phyloP scores from a whole-genome alignment of 23 tunicate species.

The Phallusia fumigata region DNA sequence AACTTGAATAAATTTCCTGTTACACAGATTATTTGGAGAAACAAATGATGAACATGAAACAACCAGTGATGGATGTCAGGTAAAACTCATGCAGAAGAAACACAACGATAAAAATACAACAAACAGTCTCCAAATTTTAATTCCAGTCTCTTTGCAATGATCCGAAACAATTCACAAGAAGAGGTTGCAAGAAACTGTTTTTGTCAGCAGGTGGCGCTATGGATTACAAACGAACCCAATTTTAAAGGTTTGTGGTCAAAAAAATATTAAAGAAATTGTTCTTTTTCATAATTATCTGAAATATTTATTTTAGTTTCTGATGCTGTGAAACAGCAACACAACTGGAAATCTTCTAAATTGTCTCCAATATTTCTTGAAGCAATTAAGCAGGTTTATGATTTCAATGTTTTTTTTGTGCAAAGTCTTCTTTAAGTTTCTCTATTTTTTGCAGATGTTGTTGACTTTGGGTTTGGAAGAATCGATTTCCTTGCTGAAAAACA shows the following conservation, averaged over 20 bases:
- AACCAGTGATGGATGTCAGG: neutral
- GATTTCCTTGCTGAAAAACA: neutral
- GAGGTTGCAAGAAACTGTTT: neutral
- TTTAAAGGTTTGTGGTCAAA: neutral
- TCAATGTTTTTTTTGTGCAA: neutral
- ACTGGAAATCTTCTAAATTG: slow-evolving; percentile 26
- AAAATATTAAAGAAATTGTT: neutral
- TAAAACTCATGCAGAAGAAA: neutral
- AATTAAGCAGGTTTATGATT: slow-evolving; percentile 13
- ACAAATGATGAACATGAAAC: neutral
- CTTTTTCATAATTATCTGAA: too few relatives aligned
- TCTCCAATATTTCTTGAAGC: slow-evolving; percentile 1
- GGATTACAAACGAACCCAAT: slow-evolving; percentile 11
- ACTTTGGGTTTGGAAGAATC: neutral
- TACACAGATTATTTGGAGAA: neutral
- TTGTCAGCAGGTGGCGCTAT: neutral
- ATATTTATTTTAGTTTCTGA: slow-evolving; percentile 35
- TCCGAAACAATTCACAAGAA: neutral
- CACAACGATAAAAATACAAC: neutral
- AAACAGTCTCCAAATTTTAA: neutral
- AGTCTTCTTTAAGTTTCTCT: neutral
- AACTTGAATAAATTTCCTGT: neutral
- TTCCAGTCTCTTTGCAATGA: neutral
- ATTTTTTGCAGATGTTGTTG: neutral
- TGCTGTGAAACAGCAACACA: slow-evolving; percentile 17